Evolutionary conservation across 2,888 invertebrate species (phyloP).

Genomic region (Oegoconia quadripuncta): DNA sequence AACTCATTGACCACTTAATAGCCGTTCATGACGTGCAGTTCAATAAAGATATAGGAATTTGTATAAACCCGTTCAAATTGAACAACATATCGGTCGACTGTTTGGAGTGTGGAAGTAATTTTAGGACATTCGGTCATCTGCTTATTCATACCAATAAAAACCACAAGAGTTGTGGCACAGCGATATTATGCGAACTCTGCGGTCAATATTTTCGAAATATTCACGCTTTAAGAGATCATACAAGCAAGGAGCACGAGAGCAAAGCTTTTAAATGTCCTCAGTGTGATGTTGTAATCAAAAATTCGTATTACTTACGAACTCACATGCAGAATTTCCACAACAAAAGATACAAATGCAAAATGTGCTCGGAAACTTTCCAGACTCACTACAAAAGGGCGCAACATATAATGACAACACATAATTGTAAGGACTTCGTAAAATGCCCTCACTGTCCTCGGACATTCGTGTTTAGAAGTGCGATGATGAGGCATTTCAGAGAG

Average conservation of each 20-base stretch:
- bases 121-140: conserved; percentile 30
- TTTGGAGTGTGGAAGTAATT: conserved; percentile 27
- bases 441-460: conserved; percentile 33
- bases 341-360: conserved; percentile 27
- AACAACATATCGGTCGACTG: conserved; percentile 34
- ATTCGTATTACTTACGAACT: conserved; percentile 40
- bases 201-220: conserved; percentile 26
- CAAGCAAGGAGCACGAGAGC: conserved; percentile 28
- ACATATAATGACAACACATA: conserved; percentile 29
- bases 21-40: conserved; percentile 27
- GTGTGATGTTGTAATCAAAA: conserved; percentile 39
- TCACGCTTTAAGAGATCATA: conserved; percentile 29
- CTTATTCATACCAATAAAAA: conserved; percentile 34
- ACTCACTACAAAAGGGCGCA: conserved; percentile 30
- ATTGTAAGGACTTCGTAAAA: conserved; percentile 24
- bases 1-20: conserved; percentile 33
- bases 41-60: conserved; percentile 25
- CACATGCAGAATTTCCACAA: conserved; percentile 35
- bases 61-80: conserved; percentile 28
- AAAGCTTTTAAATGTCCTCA: conserved; percentile 29
- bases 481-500: conserved; percentile 33
- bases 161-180: conserved; percentile 24
- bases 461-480: conserved; percentile 30
- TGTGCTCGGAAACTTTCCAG: conserved; percentile 27
- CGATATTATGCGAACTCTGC: conserved; percentile 14